A percentile compares a stretch with the other conserved stretches of the same genome.
Evolutionary conservation across 2,113 vertebrate genomes (phyloP).

Genomic region (Ceyx melanurus): DNA sequence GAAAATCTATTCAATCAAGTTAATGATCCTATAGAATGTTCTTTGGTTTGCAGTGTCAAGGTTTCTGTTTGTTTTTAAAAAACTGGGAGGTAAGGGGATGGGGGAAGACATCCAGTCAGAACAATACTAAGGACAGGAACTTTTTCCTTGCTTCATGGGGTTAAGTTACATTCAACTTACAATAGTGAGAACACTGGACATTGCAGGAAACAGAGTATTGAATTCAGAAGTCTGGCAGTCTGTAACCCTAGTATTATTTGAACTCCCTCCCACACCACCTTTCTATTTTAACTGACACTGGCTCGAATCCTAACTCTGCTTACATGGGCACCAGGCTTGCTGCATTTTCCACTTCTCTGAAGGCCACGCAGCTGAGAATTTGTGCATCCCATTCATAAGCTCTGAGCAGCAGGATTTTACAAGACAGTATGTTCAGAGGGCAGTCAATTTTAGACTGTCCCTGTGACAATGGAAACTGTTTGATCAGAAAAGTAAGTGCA

Average conservation of each 20-base stretch:
- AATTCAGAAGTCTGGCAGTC: conserved; percentile 40
- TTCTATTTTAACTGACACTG: conserved; percentile 21
- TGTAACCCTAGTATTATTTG: conserved; percentile 37
- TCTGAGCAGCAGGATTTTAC: background rate
- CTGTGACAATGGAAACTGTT: background rate
- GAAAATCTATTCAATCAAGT: background rate
- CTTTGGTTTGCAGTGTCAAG: too few species aligned
- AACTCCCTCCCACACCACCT: background rate
- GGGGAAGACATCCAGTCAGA: background rate
- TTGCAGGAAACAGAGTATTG: conserved; percentile 23
- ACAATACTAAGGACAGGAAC: background rate
- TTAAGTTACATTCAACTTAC: conserved; percentile 25
- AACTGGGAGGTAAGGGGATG: background rate
- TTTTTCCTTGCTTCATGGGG: background rate
- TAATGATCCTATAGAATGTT: background rate
- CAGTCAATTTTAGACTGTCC: background rate
- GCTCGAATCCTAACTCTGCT: background rate
- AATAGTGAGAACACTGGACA: conserved; percentile 12
- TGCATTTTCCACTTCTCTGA: background rate
- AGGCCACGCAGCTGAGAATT: background rate
- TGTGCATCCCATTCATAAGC: background rate
- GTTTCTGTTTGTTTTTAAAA: background rate
- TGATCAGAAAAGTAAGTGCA: background rate
- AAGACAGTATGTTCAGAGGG: background rate
- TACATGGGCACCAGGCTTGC: background rate